These are phyloP conservation scores for Cryptocheilus praepositus DNA, from an alignment of 2,888 invertebrate genomes.

Conservation along the genomic window DNA sequence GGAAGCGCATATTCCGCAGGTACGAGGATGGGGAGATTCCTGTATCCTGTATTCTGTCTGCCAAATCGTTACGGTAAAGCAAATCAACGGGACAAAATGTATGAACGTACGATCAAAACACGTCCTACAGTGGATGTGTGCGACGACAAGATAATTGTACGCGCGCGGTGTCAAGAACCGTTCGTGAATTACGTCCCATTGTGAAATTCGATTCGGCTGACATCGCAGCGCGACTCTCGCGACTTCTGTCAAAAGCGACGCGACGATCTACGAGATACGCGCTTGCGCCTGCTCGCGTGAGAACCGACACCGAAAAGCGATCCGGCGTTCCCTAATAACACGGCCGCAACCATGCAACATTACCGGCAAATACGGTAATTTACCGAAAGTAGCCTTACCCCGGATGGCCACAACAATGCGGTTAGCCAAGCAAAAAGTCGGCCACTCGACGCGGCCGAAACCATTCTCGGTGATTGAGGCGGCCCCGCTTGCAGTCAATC, in stretches of 20 bases:
- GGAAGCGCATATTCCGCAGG: no score
- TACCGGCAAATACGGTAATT: constrained; percentile 53
- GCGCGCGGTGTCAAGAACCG: no score
- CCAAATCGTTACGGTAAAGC: no score
- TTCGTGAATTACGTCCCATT: no score
- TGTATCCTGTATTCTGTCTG: no score
- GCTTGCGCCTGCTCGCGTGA: constrained; percentile 36
- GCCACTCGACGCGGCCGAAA: constrained; percentile 34
- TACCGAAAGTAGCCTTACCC: constrained; percentile 45
- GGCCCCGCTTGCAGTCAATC: constrained; percentile 31
- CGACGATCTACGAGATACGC: constrained; percentile 1
- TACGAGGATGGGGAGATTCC: no score
- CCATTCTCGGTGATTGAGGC: constrained; percentile 28
- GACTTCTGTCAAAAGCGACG: constrained; percentile 1
- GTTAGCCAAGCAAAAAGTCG: constrained; percentile 42
- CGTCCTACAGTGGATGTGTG: no score
- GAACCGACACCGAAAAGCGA: constrained; percentile 38
- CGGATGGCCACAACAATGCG: constrained; percentile 50
- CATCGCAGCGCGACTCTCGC: no score
- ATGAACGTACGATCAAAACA: no score
- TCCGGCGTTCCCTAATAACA: constrained; percentile 41
- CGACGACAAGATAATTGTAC: no score
- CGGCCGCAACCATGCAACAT: constrained; percentile 45
- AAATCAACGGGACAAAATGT: no score
- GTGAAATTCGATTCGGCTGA: no score